Conservation (phyloP, 2,113 vertebrate species). For the Zosterops lateralis region DNA sequence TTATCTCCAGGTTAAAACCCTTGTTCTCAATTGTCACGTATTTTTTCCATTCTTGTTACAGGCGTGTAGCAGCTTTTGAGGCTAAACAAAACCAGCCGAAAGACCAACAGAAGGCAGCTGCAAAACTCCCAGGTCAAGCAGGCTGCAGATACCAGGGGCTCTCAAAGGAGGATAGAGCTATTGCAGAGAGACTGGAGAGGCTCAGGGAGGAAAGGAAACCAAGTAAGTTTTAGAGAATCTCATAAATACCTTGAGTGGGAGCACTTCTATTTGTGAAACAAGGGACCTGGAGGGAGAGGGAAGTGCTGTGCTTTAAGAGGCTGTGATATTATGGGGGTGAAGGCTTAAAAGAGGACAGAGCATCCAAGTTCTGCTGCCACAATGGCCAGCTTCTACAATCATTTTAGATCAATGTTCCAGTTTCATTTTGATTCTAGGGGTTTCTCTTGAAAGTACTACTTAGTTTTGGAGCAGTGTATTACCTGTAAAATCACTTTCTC, state of each 20-base stretch:
- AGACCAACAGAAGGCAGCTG: constrained; percentile 47
- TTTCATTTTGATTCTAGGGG: not conserved
- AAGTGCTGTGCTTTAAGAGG: not conserved
- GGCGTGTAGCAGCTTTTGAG: constrained; percentile 88
- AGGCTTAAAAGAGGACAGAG: not conserved
- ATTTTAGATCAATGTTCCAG: not conserved
- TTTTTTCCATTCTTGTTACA: constrained; percentile 60
- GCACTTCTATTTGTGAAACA: not conserved
- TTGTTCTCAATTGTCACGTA: not conserved
- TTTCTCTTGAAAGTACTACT: not conserved
- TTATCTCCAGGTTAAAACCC: not conserved
- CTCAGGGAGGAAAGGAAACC: constrained; percentile 86
- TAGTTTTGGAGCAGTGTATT: not conserved
- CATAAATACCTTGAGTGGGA: not conserved
- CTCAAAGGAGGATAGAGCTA: constrained; percentile 84
- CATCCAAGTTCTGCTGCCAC: not conserved
- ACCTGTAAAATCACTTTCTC: not conserved
- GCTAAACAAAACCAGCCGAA: constrained; percentile 78
- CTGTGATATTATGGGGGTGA: not conserved
- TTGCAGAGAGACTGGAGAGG: constrained; percentile 87
- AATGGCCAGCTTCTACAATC: not conserved
- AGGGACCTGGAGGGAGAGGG: not conserved
- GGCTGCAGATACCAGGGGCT: constrained; percentile 67
- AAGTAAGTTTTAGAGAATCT: constrained; percentile 75
- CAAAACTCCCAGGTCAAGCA: constrained; percentile 12